phyloP scores from a whole-genome alignment of 2,888 invertebrate genomes.

The Drosophila kambysellisi region DNA sequence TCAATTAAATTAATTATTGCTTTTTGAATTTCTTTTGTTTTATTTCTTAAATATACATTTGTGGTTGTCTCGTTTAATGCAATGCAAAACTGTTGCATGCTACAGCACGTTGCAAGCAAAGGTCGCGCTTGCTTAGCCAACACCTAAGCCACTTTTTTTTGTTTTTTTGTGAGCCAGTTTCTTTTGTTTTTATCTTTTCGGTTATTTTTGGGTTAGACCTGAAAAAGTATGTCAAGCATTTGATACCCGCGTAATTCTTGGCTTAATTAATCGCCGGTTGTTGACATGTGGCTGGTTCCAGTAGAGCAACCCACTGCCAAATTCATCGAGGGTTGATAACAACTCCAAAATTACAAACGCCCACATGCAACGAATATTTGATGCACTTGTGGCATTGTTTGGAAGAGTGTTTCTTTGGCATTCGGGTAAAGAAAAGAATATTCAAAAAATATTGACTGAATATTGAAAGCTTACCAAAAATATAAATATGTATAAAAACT shows the following conservation, averaged over 20 bases:
- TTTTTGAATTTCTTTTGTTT: constrained; percentile 60
- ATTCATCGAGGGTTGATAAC: constrained; percentile 70
- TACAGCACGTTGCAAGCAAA: constrained; percentile 45
- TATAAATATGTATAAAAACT: not conserved
- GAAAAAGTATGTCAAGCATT: constrained; percentile 83
- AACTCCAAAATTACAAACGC: not conserved
- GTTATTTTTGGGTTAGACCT: constrained; percentile 49
- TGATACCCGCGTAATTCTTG: constrained; percentile 83
- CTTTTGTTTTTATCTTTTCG: constrained; percentile 14
- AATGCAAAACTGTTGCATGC: constrained; percentile 72
- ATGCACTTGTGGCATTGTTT: constrained; percentile 21
- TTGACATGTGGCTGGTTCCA: constrained; percentile 77
- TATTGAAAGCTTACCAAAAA: not conserved
- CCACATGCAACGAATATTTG: constrained; percentile 15
- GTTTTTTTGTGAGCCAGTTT: constrained; percentile 40
- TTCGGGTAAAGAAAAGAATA: not conserved
- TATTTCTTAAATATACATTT: constrained; percentile 11
- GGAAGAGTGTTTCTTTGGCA: not conserved
- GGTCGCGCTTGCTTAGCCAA: constrained; percentile 57
- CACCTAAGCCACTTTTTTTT: constrained; percentile 56
- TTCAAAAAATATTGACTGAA: not conserved
- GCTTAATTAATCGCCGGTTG: constrained; percentile 77
- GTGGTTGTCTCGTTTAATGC: constrained; percentile 64
- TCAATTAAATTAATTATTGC: constrained; percentile 85
- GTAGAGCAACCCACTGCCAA: constrained; percentile 63